These are phyloP conservation scores for Cromileptes altivelis DNA, from an alignment of 2,113 vertebrate genomes.

Conservation along the genomic window DNA sequence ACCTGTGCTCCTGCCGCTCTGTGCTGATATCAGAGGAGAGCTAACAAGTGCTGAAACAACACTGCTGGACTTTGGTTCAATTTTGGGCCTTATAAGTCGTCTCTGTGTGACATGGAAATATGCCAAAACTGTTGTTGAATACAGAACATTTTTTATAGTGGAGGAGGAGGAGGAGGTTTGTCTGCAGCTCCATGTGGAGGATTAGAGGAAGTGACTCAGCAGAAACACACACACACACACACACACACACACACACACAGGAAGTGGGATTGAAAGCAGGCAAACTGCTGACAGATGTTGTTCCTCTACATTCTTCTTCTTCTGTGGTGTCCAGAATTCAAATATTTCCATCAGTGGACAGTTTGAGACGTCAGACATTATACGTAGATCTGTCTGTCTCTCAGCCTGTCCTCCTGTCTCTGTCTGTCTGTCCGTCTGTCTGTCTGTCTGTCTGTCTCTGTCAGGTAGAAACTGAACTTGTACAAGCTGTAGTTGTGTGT, in stretches of 20 bases:
- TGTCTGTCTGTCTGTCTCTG: neutral
- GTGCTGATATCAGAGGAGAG: too few relatives aligned
- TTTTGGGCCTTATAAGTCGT: too few relatives aligned
- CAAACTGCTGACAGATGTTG: slow-evolving; percentile 28
- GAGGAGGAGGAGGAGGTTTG: neutral
- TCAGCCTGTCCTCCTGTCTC: neutral
- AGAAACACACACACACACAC: slow-evolving; percentile 22
- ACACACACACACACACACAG: slow-evolving; percentile 16
- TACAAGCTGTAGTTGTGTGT: too few relatives aligned
- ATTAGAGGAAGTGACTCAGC: slow-evolving; percentile 46
- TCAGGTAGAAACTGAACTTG: too few relatives aligned
- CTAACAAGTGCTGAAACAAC: too few relatives aligned
- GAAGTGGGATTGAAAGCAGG: neutral
- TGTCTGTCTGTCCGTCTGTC: neutral
- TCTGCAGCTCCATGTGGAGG: neutral
- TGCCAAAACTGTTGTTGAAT: too few relatives aligned
- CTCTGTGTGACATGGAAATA: too few relatives aligned
- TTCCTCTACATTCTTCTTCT: slow-evolving; percentile 27
- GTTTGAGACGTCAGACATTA: neutral
- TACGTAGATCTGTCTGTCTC: neutral
- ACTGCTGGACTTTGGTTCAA: too few relatives aligned
- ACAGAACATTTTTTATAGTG: neutral
- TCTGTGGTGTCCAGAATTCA: slow-evolving; percentile 1
- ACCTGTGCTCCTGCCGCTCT: too few relatives aligned
- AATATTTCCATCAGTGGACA: neutral